A percentile compares a stretch with the other conserved stretches of the same genome.
These are phyloP conservation scores for Drosophila maculinotata DNA, from an alignment of 2,888 invertebrate genomes.

Conservation along the genomic window DNA sequence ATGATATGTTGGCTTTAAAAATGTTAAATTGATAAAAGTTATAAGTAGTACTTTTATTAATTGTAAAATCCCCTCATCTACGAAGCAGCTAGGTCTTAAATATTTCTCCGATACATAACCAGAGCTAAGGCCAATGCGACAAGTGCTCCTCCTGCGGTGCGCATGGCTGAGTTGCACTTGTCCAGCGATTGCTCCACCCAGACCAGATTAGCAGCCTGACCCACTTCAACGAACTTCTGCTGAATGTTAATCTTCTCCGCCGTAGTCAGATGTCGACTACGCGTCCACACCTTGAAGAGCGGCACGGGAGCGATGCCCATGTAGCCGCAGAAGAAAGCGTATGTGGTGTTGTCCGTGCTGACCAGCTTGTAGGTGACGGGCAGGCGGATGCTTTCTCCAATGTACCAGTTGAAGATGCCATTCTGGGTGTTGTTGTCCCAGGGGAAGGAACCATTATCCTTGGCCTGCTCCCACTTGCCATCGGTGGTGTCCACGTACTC, in stretches of 20 bases:
- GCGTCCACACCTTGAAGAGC: slow-evolving; percentile 25
- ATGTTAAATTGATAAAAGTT: too few species aligned
- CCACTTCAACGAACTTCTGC: not conserved
- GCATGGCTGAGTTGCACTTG: slow-evolving; percentile 17
- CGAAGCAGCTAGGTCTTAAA: not conserved
- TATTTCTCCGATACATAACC: not conserved
- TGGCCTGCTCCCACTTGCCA: slow-evolving; percentile 18
- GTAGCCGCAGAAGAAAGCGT: slow-evolving; percentile 27
- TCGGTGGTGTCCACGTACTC: slow-evolving; percentile 23
- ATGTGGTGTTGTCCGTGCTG: not conserved
- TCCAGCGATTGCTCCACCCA: slow-evolving; percentile 27
- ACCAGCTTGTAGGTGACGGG: slow-evolving; percentile 29
- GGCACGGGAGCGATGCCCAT: rapidly evolving
- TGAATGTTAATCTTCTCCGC: not conserved
- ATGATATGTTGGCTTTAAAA: too few species aligned
- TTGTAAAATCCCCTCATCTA: too few species aligned
- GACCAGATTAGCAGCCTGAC: not conserved
- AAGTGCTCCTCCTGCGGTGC: slow-evolving; percentile 7
- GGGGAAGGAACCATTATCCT: not conserved
- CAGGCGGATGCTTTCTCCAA: not conserved
- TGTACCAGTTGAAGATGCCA: slow-evolving; percentile 28
- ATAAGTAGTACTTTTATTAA: too few species aligned
- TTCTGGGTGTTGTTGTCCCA: slow-evolving; percentile 31
- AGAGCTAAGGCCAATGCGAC: slow-evolving; percentile 17
- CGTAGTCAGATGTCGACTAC: slow-evolving; percentile 11